These are phyloP conservation scores for Brachyhypopomus gauderio DNA, from an alignment of 2,113 vertebrate genomes.

Conservation along the genomic window DNA sequence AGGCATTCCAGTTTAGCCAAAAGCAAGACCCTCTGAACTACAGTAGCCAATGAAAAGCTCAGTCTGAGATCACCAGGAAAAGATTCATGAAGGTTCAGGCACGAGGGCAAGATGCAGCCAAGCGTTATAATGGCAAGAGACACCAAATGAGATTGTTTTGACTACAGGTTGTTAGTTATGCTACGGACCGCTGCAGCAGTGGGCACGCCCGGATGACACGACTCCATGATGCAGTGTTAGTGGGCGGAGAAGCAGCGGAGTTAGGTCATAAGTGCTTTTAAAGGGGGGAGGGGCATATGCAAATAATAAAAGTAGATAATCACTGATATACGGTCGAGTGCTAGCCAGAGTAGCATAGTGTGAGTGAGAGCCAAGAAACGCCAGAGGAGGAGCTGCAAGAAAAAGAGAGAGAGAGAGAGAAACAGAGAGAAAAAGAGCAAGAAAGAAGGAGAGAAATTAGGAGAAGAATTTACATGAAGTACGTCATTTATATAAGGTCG, in stretches of 20 bases:
- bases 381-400: slow-evolving; percentile 78
- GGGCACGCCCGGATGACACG: neutral
- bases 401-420: neutral
- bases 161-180: neutral
- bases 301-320: slow-evolving; percentile 71
- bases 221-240: neutral
- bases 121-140: neutral
- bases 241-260: neutral
- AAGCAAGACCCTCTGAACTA: neutral
- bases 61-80: slow-evolving; percentile 25
- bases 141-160: neutral
- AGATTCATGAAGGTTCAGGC: neutral
- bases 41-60: slow-evolving; percentile 48
- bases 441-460: slow-evolving; percentile 72
- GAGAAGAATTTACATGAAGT: slow-evolving; percentile 66
- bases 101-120: neutral
- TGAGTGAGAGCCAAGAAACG: slow-evolving; percentile 81
- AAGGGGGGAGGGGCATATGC: slow-evolving; percentile 55
- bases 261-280: slow-evolving; percentile 49
- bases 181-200: neutral
- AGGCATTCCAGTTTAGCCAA: neutral
- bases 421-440: slow-evolving; percentile 52
- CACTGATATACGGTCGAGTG: slow-evolving; percentile 81
- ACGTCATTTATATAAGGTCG: slow-evolving; percentile 18
- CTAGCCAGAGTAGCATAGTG: slow-evolving; percentile 83